These are phyloP conservation scores for Drosophila nikananu DNA, from an alignment of 1,140 invertebrate species.

Conservation along the genomic window DNA sequence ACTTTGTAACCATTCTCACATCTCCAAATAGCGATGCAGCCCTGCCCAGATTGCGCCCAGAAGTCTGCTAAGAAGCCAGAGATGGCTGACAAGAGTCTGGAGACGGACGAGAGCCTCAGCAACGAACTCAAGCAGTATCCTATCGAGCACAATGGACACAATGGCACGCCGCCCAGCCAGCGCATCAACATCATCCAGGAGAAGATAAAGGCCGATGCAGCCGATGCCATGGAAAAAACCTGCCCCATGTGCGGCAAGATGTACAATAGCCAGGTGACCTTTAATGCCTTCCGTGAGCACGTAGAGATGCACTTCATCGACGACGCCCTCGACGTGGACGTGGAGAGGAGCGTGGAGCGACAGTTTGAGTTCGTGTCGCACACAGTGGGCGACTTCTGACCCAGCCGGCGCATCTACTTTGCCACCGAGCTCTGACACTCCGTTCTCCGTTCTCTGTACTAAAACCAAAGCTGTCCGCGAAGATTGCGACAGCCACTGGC, in stretches of 20 bases:
- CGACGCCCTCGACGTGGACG: conserved; percentile 56
- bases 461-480: conserved; percentile 9
- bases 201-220: conserved; percentile 65
- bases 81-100: conserved; percentile 83
- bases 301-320: conserved; percentile 86
- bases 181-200: conserved; percentile 71
- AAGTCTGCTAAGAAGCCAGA: conserved; percentile 75
- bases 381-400: conserved; percentile 83
- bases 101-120: conserved; percentile 74
- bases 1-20: not conserved
- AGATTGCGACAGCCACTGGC: not conserved
- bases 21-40: conserved; percentile 52
- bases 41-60: conserved; percentile 71
- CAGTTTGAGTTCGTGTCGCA: conserved; percentile 83
- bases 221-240: conserved; percentile 80
- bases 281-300: conserved; percentile 85
- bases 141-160: conserved; percentile 26
- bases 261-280: conserved; percentile 80
- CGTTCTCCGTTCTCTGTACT: not conserved
- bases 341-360: conserved; percentile 64
- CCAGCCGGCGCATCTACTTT: conserved; percentile 57
- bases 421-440: conserved; percentile 52
- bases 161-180: conserved; percentile 14
- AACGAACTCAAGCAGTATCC: conserved; percentile 50
- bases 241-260: conserved; percentile 86